These are phyloP conservation scores for Halictus quadricinctus DNA, from an alignment of 2,888 invertebrate species.

Conservation along the genomic window DNA sequence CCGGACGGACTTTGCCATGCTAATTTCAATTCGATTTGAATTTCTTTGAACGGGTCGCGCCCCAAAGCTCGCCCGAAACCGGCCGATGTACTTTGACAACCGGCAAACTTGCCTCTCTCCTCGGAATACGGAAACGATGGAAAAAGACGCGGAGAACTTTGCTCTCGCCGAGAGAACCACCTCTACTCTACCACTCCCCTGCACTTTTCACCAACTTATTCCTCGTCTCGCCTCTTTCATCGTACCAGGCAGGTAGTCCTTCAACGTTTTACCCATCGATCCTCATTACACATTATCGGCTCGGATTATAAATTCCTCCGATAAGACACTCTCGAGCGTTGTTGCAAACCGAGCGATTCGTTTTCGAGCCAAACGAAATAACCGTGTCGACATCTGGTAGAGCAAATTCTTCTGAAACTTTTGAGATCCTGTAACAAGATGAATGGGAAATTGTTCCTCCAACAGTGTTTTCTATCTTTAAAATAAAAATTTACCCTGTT, in stretches of 20 bases:
- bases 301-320: neutral
- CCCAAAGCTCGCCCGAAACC: slow-evolving; percentile 44
- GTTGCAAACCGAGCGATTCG: neutral
- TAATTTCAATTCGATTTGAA: slow-evolving; percentile 63
- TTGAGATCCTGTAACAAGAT: no score
- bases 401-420: neutral
- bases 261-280: neutral
- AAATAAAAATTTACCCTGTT: no score
- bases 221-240: slow-evolving; percentile 11
- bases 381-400: neutral
- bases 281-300: neutral
- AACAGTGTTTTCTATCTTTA: no score
- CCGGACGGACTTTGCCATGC: slow-evolving; percentile 58
- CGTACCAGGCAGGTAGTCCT: neutral
- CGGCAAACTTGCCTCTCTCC: slow-evolving; percentile 28
- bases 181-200: neutral
- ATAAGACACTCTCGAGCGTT: neutral
- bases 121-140: slow-evolving; percentile 42
- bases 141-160: slow-evolving; percentile 14
- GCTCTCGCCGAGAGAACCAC: neutral
- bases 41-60: slow-evolving; percentile 56
- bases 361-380: neutral
- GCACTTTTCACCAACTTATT: neutral
- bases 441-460: no score
- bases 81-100: slow-evolving; percentile 57